A percentile compares a stretch with the other conserved stretches of the same genome.
phyloP scores from a whole-genome alignment of 2,888 invertebrate species.

The Apoda limacodes region DNA sequence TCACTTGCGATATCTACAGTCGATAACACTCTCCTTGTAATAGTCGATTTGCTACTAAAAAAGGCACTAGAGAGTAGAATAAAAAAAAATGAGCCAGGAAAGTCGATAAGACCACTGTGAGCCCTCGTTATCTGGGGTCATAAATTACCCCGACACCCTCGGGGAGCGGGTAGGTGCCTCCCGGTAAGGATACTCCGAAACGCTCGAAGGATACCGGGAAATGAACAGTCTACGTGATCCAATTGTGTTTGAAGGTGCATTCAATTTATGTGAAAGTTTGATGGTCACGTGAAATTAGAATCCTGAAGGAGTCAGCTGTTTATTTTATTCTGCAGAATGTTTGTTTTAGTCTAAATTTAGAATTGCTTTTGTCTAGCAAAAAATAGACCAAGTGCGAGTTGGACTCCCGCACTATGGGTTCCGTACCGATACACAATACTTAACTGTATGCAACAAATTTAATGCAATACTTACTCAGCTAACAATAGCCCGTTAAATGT shows the following conservation, averaged over 20 bases:
- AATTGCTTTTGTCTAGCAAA: too few relatives aligned
- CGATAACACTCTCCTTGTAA: conserved; percentile 46
- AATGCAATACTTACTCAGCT: too few relatives aligned
- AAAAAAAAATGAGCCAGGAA: conserved; percentile 40
- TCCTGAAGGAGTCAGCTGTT: too few relatives aligned
- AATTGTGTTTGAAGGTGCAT: conserved; percentile 65
- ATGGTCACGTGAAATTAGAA: too few relatives aligned
- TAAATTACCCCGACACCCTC: conserved; percentile 64
- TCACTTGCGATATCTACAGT: conserved; percentile 40
- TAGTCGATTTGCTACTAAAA: conserved; percentile 59
- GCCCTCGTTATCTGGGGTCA: conserved; percentile 65
- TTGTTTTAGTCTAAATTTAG: too few relatives aligned
- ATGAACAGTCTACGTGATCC: conserved; percentile 68
- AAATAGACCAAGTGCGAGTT: too few relatives aligned
- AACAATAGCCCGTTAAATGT: too few relatives aligned
- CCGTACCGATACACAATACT: too few relatives aligned
- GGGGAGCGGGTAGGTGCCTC: conserved; percentile 52
- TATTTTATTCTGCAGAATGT: too few relatives aligned
- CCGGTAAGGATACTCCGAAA: conserved; percentile 40
- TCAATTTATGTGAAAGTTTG: conserved; percentile 43
- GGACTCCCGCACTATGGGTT: too few relatives aligned
- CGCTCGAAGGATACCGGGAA: conserved; percentile 51
- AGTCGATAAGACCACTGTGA: conserved; percentile 63
- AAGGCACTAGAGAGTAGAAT: conserved; percentile 50
- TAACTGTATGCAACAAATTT: too few relatives aligned